Conservation (phyloP, 2,797 vertebrate species). For the Heterohyrax brucei region DNA sequence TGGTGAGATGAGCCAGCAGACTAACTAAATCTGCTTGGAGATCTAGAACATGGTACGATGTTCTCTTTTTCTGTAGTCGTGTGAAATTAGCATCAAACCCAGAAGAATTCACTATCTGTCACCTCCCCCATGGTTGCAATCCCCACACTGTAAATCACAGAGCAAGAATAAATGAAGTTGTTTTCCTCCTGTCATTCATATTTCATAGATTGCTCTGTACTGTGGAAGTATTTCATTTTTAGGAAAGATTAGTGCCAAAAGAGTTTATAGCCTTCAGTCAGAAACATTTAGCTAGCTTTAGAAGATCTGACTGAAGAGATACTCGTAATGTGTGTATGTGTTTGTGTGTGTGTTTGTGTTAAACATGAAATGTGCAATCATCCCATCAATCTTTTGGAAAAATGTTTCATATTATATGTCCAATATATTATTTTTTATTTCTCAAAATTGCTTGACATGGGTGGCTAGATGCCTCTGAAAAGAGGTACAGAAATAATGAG, state of each 20-base stretch:
- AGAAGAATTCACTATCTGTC: conserved; percentile 51
- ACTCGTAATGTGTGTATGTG: not conserved
- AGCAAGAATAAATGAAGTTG: conserved; percentile 75
- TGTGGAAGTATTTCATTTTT: conserved; percentile 79
- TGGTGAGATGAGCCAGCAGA: conserved; percentile 79
- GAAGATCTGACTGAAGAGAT: conserved; percentile 16
- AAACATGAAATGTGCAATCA: not conserved
- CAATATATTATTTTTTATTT: conserved; percentile 5
- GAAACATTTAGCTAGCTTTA: conserved; percentile 78
- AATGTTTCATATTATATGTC: not conserved
- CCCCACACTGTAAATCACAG: conserved; percentile 2
- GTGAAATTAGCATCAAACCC: conserved; percentile 59
- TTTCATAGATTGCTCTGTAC: conserved; percentile 78
- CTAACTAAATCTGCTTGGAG: conserved; percentile 80
- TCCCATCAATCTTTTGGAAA: not conserved
- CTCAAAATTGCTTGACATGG: not conserved
- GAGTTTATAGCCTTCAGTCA: conserved; percentile 76
- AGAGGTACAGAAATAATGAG: conserved; percentile 32
- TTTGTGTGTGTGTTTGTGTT: not conserved
- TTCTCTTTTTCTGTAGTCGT: conserved; percentile 60
- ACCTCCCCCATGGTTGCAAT: conserved; percentile 58
- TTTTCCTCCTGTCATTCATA: conserved; percentile 72
- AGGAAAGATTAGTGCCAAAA: conserved; percentile 74
- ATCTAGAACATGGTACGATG: conserved; percentile 34
- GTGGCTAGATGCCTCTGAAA: not conserved